Evolutionary conservation across 2,888 invertebrate genomes (phyloP).

Genomic region (Neria commutata): DNA sequence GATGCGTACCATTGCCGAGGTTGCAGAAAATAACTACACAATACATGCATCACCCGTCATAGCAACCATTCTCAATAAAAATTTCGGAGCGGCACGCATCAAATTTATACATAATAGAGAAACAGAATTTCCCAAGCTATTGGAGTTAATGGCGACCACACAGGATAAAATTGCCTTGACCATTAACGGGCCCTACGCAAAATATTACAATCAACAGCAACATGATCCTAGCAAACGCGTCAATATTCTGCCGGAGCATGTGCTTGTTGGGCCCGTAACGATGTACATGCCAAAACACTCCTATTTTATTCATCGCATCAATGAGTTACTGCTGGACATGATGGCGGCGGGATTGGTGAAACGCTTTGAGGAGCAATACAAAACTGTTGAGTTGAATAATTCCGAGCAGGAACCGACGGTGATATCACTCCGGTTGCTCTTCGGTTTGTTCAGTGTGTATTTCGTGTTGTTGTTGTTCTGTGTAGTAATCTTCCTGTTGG

Average conservation of each 20-base stretch:
- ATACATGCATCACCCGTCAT: too few relatives aligned
- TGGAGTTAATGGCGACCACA: too few relatives aligned
- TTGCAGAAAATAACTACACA: conserved; percentile 13
- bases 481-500: conserved; percentile 20
- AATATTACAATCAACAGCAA: neutral
- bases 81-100: conserved; percentile 15
- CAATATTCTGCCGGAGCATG: conserved; percentile 6
- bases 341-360: conserved; percentile 16
- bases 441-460: conserved; percentile 24
- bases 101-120: conserved; percentile 12
- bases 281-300: conserved; percentile 25
- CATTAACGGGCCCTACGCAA: neutral
- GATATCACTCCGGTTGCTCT: conserved; percentile 17
- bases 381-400: neutral
- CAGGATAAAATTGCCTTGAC: conserved; percentile 7
- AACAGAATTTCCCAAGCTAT: conserved; percentile 1
- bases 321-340: conserved; percentile 10
- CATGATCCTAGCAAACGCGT: neutral
- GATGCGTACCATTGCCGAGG: conserved; percentile 17
- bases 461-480: conserved; percentile 14
- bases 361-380: conserved; percentile 6
- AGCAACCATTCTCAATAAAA: too few relatives aligned
- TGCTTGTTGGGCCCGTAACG: conserved; percentile 12
- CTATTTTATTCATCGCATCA: conserved; percentile 4
- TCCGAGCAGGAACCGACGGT: conserved; percentile 12